These are phyloP conservation scores for Oryzias sinensis DNA, from an alignment of 2,797 vertebrate genomes.

Conservation along the genomic window DNA sequence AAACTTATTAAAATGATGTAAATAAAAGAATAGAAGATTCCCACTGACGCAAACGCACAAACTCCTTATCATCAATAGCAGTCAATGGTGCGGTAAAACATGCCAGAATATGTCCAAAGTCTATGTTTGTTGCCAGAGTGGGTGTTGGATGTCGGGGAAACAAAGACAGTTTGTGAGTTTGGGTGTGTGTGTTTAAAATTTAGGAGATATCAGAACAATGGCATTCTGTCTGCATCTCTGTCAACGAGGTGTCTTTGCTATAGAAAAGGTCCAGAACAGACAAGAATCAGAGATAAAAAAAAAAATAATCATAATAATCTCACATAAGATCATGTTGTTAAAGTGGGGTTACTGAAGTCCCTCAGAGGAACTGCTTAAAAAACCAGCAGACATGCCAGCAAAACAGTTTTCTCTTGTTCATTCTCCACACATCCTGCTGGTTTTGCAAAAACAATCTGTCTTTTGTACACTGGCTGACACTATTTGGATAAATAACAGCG, in stretches of 20 bases:
- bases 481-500: too few species aligned
- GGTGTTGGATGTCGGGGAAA: slow-evolving; percentile 76
- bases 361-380: slow-evolving; percentile 35
- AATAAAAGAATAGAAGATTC: slow-evolving; percentile 21
- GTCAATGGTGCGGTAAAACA: slow-evolving; percentile 54
- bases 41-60: slow-evolving; percentile 12
- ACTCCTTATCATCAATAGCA: slow-evolving; percentile 34
- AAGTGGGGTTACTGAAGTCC: slow-evolving; percentile 49
- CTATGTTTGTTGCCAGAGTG: slow-evolving; percentile 58
- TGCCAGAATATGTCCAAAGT: slow-evolving; percentile 77
- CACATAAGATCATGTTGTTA: slow-evolving; percentile 50
- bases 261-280: slow-evolving; percentile 47
- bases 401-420: slow-evolving; percentile 17
- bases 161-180: slow-evolving; percentile 73
- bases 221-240: slow-evolving; percentile 69
- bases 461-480: background rate
- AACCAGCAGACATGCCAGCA: slow-evolving; percentile 40
- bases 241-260: slow-evolving; percentile 66
- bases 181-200: slow-evolving; percentile 47
- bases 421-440: slow-evolving; percentile 8
- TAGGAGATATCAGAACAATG: slow-evolving; percentile 63
- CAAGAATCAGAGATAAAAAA: background rate
- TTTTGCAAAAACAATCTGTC: slow-evolving; percentile 9
- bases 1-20: slow-evolving; percentile 7
- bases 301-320: slow-evolving; percentile 46